These are phyloP conservation scores for Mycogona germanica DNA, from an alignment of 2,888 invertebrate species.

Conservation along the genomic window DNA sequence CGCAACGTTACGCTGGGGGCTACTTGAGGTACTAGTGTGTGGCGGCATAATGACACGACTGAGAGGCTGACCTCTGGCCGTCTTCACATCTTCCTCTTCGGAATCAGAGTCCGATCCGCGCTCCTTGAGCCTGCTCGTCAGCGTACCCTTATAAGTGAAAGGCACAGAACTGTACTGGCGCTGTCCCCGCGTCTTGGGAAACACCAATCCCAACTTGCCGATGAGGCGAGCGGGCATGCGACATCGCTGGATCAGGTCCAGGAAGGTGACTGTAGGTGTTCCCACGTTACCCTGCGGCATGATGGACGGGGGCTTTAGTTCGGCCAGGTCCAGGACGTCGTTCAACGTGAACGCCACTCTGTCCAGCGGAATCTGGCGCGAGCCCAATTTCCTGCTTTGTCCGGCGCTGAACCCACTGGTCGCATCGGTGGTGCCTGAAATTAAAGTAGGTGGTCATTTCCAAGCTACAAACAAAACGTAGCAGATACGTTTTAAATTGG, in stretches of 20 bases:
- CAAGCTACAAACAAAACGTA: not conserved
- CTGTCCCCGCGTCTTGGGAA: slow-evolving; percentile 28
- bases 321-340: slow-evolving; percentile 29
- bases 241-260: slow-evolving; percentile 38
- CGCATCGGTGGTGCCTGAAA: no score
- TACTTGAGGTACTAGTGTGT: not conserved
- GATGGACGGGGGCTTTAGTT: slow-evolving; percentile 32
- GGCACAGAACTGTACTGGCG: slow-evolving; percentile 37
- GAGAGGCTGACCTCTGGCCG: slow-evolving; percentile 25
- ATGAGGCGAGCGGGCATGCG: slow-evolving; percentile 38
- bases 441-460: no score
- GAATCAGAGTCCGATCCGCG: not conserved
- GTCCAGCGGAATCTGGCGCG: slow-evolving; percentile 27
- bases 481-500: not conserved
- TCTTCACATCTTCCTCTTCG: slow-evolving; percentile 20
- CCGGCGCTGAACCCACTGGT: no score
- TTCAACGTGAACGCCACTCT: slow-evolving; percentile 28
- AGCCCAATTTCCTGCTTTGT: no score
- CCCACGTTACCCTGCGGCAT: slow-evolving; percentile 45
- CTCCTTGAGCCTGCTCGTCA: slow-evolving; percentile 21
- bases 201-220: slow-evolving; percentile 35
- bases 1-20: not conserved
- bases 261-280: slow-evolving; percentile 39
- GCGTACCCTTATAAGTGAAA: slow-evolving; percentile 32
- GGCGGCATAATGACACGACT: slow-evolving; percentile 18